Base-by-base conservation (phyloP, 2,113 vertebrate genomes). In the Phrynosoma platyrhinos region DNA sequence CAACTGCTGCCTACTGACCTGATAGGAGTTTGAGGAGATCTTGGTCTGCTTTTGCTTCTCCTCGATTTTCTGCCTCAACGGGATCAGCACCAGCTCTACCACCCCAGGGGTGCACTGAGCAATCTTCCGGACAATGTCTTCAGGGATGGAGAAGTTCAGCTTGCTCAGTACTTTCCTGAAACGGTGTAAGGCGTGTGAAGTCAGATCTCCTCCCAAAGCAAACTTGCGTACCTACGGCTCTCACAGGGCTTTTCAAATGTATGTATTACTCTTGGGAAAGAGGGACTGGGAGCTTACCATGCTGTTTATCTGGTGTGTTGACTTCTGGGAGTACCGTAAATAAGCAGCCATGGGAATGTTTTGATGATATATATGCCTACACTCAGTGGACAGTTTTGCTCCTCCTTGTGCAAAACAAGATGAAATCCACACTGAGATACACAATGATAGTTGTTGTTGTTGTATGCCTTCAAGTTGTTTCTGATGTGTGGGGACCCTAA, bases 151-250 rank as follows among this genome's bases (percentile, higher is more conserved):
- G 87, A 97, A 95, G 75, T 95, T 97, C 84, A 97, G 88, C 84
- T 95, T 96, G 42, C 83, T 94, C 90, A 97, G 91, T 72, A 97
- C 97, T 62, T 95, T 97, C 94, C 97, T 97, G 16, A 1, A 83
- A 66, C 27, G 53, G n/a, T 0, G 30, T 0, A 4, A n/a, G 13
- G 27, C 14, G 9, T 1, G 47, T 9, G 21, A 80, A 20, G 58
- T 62, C 58, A 20, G 9, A 20, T 21, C 30, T 13, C 6, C 23
- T 20, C 27, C 47, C 18, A 1, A 32, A 53, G 12, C 47, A 71
- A 32, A 23, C 12, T 7, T 18, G 27, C 13, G 27, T 25, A 25
- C 2, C 66, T 5, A 55, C 68, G 36, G 8, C 36, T 12, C 36
- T 0, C 27, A 1, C 47, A 2, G 64, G 13, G 6, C 20, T 5